These are phyloP conservation scores for Oceanodroma leucorhoa DNA, from an alignment of 2,797 vertebrate genomes.

Conservation along the genomic window DNA sequence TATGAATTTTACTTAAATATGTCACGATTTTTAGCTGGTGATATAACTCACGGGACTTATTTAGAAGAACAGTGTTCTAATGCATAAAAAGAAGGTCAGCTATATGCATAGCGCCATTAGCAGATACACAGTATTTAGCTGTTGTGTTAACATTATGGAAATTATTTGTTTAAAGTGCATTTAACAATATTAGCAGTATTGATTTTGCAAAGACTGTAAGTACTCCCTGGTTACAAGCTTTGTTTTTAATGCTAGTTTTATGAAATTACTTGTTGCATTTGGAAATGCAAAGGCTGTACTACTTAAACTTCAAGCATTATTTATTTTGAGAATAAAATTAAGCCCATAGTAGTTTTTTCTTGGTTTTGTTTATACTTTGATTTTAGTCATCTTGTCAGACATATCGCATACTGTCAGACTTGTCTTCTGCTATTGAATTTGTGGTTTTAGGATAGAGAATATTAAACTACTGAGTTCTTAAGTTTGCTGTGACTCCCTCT, in stretches of 20 bases:
- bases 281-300: neutral
- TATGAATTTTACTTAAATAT: neutral
- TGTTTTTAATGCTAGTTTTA: neutral
- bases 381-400: neutral
- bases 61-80: neutral
- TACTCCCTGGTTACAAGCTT: neutral
- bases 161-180: slow-evolving; percentile 10
- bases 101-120: neutral
- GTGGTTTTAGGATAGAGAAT: neutral
- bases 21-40: neutral
- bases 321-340: neutral
- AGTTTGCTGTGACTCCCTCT: neutral
- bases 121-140: neutral
- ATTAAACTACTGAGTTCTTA: neutral
- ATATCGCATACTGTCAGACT: rapidly evolving
- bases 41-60: neutral
- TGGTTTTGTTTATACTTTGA: neutral
- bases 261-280: neutral
- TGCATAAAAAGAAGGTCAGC: slow-evolving; percentile 1
- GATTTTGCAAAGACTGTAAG: neutral
- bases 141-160: slow-evolving; percentile 32
- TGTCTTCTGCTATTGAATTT: neutral
- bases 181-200: neutral
- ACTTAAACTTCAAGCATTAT: neutral
- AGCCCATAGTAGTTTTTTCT: neutral